A percentile compares a stretch with the other conserved stretches of the same genome.
Evolutionary conservation across 2,888 invertebrate species (phyloP).

Genomic region (Caenorhabditis sp.): DNA sequence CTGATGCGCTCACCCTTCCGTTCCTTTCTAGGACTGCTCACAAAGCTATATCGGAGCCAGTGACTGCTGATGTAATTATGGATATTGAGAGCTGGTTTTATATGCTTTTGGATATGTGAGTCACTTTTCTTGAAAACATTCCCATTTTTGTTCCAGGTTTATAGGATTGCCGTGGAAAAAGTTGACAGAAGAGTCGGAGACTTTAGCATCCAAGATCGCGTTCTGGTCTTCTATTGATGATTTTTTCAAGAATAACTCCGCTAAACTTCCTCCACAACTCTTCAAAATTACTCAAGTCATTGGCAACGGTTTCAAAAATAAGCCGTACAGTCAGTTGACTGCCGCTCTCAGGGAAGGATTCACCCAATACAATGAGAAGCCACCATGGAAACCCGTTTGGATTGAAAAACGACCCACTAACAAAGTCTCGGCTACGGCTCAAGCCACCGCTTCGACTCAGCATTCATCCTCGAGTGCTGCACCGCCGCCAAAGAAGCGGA

Average conservation of each 20-base stretch:
- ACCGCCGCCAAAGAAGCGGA: not conserved
- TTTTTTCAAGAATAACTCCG: not conserved
- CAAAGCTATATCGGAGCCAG: not conserved
- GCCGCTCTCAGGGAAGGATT: conserved; percentile 14
- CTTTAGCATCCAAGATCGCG: not conserved
- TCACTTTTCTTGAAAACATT: not conserved
- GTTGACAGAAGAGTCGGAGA: conserved; percentile 3
- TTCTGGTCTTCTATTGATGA: conserved; percentile 6
- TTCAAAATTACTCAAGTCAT: not conserved
- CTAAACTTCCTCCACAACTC: conserved; percentile 8
- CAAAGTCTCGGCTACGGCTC: not conserved
- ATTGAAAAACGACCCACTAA: not conserved
- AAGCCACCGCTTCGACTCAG: no score
- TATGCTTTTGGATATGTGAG: conserved; percentile 45
- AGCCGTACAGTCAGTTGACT: not conserved
- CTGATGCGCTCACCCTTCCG: conserved; percentile 39
- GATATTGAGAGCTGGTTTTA: conserved; percentile 53
- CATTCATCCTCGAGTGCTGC: no score
- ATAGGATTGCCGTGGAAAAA: conserved; percentile 26
- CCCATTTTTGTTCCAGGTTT: conserved; percentile 22
- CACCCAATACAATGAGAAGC: conserved; percentile 1
- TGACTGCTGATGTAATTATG: conserved; percentile 13
- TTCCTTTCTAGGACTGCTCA: conserved; percentile 35
- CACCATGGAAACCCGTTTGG: conserved; percentile 22
- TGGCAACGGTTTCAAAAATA: not conserved